A percentile compares a stretch with the other conserved stretches of the same genome.
Evolutionary conservation across 2,888 invertebrate genomes (phyloP).

Genomic region (Drosophila ustulata): DNA sequence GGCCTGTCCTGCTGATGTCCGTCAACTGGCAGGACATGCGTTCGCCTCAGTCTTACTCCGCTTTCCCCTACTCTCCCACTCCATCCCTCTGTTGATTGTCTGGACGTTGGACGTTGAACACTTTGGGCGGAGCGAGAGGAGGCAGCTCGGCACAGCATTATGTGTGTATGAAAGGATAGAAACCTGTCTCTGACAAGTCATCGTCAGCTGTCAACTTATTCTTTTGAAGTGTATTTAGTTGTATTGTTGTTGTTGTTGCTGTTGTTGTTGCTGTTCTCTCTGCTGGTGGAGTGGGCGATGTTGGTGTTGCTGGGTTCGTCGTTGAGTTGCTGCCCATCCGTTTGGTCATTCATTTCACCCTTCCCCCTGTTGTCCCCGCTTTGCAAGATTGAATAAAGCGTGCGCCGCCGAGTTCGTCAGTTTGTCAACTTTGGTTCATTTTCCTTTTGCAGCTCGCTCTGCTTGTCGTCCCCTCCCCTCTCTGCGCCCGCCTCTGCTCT

Average conservation of each 20-base stretch:
- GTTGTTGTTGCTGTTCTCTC: constrained; percentile 31
- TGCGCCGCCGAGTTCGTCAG: constrained; percentile 60
- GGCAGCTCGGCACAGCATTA: constrained; percentile 50
- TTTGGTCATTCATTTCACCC: constrained; percentile 51
- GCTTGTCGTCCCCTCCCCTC: constrained; percentile 2
- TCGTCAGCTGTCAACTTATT: constrained; percentile 84
- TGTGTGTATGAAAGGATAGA: constrained; percentile 81
- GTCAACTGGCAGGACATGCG: constrained; percentile 71
- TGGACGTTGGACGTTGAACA: constrained; percentile 46
- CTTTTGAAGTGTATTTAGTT: constrained; percentile 83
- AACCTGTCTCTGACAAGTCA: constrained; percentile 83
- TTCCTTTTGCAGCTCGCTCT: constrained; percentile 25
- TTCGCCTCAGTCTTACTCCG: constrained; percentile 25
- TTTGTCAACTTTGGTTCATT: constrained; percentile 60
- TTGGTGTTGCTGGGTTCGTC: constrained; percentile 4
- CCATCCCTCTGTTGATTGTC: constrained; percentile 46
- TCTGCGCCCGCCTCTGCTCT: not conserved
- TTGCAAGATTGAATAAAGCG: constrained; percentile 73
- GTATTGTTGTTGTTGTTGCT: constrained; percentile 51
- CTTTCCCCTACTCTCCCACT: constrained; percentile 2
- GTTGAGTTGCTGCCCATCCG: constrained; percentile 17
- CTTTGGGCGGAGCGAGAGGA: constrained; percentile 12
- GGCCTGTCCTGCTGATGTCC: constrained; percentile 47
- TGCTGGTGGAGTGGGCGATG: constrained; percentile 46
- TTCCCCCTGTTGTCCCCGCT: constrained; percentile 4